Conservation (phyloP, 2,888 invertebrate species). For the Pediacus dermestoides region DNA sequence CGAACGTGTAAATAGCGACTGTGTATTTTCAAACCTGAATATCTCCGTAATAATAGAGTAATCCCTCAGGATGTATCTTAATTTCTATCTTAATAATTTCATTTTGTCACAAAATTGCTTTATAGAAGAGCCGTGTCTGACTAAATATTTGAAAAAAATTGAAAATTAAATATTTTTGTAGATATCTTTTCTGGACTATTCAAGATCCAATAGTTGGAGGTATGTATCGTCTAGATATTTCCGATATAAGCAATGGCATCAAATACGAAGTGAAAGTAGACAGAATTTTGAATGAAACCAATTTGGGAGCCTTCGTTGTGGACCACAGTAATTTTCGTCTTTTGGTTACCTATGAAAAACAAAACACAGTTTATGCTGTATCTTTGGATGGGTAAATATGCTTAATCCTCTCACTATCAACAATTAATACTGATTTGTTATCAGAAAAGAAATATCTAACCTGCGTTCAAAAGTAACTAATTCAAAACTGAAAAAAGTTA, state of each 20-base stretch:
- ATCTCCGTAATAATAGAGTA: too few species aligned
- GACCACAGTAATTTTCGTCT: slow-evolving; percentile 79
- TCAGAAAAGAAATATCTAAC: slow-evolving; percentile 65
- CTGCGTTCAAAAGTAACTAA: slow-evolving; percentile 72
- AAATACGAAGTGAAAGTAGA: slow-evolving; percentile 66
- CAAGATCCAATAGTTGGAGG: slow-evolving; percentile 59
- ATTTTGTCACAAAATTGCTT: too few species aligned
- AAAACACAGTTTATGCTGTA: slow-evolving; percentile 76
- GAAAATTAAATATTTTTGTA: slow-evolving; percentile 42
- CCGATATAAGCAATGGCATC: slow-evolving; percentile 71
- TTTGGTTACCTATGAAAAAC: slow-evolving; percentile 68
- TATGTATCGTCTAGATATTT: slow-evolving; percentile 72
- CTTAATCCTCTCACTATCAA: too few species aligned
- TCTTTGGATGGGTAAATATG: slow-evolving; percentile 72
- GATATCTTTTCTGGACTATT: slow-evolving; percentile 77
- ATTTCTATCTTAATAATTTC: too few species aligned
- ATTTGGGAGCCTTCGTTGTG: slow-evolving; percentile 78
- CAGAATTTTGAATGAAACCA: slow-evolving; percentile 61
- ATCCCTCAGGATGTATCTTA: too few species aligned
- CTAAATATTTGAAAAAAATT: too few species aligned
- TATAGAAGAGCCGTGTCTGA: too few species aligned
- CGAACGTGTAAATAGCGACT: too few species aligned
- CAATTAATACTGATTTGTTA: slow-evolving; percentile 22
- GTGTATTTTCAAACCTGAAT: too few species aligned
- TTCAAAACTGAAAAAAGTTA: slow-evolving; percentile 69